Evolutionary conservation across 92 coral and sea anemone genomes (phyloP).

Genomic region (Parazoanthus darwini): DNA sequence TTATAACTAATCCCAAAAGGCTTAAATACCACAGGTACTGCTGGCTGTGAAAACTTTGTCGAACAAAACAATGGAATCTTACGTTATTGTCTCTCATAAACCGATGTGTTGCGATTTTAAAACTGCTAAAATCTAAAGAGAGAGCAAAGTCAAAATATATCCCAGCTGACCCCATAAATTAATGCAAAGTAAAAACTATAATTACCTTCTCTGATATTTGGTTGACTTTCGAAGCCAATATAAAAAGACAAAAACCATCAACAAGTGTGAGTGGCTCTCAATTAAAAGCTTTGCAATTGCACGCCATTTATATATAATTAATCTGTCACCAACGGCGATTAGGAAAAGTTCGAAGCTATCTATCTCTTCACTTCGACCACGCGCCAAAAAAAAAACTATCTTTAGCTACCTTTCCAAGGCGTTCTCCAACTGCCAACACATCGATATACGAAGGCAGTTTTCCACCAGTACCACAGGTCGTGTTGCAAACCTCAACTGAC

Average conservation of each 20-base stretch:
- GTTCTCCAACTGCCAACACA: slow-evolving; percentile 20
- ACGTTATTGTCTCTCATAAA: too few species aligned
- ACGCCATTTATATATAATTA: background rate
- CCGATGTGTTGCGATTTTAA: too few species aligned
- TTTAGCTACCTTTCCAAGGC: background rate
- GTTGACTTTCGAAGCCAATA: background rate
- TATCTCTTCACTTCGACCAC: too few species aligned
- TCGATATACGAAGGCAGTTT: slow-evolving; percentile 2
- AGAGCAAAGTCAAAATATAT: background rate
- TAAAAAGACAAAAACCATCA: background rate
- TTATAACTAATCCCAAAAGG: background rate
- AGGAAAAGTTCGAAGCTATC: background rate
- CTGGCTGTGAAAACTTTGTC: background rate
- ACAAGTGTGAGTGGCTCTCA: background rate
- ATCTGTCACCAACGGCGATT: background rate
- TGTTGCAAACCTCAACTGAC: slow-evolving; percentile 8
- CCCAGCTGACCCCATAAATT: background rate
- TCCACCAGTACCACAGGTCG: slow-evolving; percentile 1
- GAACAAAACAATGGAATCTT: background rate
- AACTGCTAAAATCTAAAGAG: too few species aligned
- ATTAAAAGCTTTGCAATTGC: background rate
- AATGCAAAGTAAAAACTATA: background rate
- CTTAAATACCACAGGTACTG: background rate
- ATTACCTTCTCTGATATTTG: background rate
- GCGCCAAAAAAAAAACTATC: too few species aligned